A percentile compares a stretch with the other conserved stretches of the same genome.
Evolutionary conservation across 2,113 vertebrate genomes (phyloP).

Genomic region (Turdus rufiventris): DNA sequence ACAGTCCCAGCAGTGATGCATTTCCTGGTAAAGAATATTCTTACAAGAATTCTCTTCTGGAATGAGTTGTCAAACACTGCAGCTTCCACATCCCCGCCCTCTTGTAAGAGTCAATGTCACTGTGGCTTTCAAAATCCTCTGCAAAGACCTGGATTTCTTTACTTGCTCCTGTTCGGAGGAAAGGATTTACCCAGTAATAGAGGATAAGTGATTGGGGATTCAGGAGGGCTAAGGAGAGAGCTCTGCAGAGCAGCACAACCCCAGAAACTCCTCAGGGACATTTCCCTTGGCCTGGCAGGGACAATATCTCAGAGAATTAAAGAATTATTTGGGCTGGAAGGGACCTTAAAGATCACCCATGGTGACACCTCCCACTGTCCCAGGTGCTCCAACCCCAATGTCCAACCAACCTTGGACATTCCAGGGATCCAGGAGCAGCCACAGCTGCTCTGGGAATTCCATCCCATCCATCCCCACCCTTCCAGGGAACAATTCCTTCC

Average conservation of each 20-base stretch:
- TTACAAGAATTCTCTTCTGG: background rate
- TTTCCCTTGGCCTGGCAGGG: background rate
- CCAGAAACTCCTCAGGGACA: accelerated
- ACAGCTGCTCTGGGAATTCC: background rate
- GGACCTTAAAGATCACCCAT: background rate
- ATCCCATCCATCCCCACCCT: background rate
- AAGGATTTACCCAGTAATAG: background rate
- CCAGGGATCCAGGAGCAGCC: background rate
- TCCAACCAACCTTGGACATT: accelerated
- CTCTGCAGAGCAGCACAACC: background rate
- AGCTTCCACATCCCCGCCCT: background rate
- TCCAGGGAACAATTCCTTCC: accelerated
- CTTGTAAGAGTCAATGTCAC: background rate
- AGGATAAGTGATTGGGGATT: background rate
- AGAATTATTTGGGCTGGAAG: background rate
- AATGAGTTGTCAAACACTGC: background rate
- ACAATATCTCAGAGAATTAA: accelerated
- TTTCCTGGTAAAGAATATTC: background rate
- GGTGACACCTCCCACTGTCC: background rate
- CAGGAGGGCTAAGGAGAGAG: background rate
- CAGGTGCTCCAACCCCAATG: background rate
- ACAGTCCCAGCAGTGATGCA: background rate
- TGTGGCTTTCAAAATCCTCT: background rate
- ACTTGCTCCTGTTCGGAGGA: background rate
- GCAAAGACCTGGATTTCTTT: background rate